These are phyloP conservation scores for Myocastor coypus DNA, from an alignment of 2,113 vertebrate species.

Conservation along the genomic window DNA sequence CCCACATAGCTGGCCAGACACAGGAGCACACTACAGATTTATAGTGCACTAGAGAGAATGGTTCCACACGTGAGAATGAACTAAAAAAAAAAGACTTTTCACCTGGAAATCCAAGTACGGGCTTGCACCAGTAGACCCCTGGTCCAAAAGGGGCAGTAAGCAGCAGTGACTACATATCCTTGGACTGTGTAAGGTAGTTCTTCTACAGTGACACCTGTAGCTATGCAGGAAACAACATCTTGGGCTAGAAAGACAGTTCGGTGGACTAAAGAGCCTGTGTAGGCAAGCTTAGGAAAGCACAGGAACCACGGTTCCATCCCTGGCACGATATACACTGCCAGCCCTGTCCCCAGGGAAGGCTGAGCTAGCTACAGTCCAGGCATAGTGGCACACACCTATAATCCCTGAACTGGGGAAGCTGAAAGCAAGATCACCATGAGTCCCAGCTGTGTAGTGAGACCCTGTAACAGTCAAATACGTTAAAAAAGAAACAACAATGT, in stretches of 20 bases:
- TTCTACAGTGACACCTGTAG: neutral
- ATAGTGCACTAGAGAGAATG: neutral
- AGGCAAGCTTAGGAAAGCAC: too few relatives aligned
- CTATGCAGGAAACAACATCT: conserved; percentile 37
- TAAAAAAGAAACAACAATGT: neutral
- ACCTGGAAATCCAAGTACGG: conserved; percentile 20
- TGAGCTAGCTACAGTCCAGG: too few relatives aligned
- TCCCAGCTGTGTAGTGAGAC: too few relatives aligned
- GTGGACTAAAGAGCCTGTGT: too few relatives aligned
- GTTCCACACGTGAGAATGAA: neutral
- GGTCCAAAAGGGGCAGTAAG: neutral
- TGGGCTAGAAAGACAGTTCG: too few relatives aligned
- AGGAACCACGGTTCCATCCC: too few relatives aligned
- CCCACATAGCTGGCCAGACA: neutral
- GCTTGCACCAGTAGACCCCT: neutral
- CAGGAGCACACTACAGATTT: neutral
- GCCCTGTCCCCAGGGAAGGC: too few relatives aligned
- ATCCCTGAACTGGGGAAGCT: too few relatives aligned
- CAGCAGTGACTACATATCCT: conserved; percentile 34
- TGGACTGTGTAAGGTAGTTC: neutral
- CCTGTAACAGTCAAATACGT: too few relatives aligned
- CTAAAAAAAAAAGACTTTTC: conserved; percentile 9
- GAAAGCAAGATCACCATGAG: too few relatives aligned
- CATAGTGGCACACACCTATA: too few relatives aligned
- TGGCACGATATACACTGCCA: too few relatives aligned